These are phyloP conservation scores for Pomphorhynchus laevis DNA, from an alignment of 1,140 invertebrate genomes.

Conservation along the genomic window DNA sequence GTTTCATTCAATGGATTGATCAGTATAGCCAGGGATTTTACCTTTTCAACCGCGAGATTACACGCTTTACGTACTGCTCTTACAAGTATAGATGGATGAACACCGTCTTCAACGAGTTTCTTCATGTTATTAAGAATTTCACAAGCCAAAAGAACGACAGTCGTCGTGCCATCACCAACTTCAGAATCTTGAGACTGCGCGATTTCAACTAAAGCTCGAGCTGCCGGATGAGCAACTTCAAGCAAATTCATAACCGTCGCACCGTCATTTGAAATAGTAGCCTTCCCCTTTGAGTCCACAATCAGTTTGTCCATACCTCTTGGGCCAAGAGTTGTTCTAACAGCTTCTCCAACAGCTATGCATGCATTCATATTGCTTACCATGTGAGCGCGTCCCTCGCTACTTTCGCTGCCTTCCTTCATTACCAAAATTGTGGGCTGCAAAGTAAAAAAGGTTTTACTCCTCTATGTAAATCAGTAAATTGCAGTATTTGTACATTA, in stretches of 20 bases:
- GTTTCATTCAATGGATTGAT: no score
- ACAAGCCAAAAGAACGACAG: constrained; percentile 61
- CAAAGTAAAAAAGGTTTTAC: constrained; percentile 21
- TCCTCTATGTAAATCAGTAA: no score
- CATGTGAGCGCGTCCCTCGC: constrained; percentile 70
- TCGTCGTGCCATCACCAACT: constrained; percentile 90
- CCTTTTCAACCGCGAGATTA: constrained; percentile 39
- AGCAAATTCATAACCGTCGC: constrained; percentile 88
- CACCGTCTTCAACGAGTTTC: constrained; percentile 69
- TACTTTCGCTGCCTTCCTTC: constrained; percentile 80
- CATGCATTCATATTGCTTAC: constrained; percentile 99
- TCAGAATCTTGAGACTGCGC: constrained; percentile 96
- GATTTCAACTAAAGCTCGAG: constrained; percentile 81
- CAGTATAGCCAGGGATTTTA: constrained; percentile 46
- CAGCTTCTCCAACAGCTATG: constrained; percentile 61
- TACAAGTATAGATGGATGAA: constrained; percentile 66
- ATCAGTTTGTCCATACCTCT: constrained; percentile 98
- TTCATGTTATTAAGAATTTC: constrained; percentile 80
- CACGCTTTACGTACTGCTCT: constrained; percentile 43
- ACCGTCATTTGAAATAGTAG: constrained; percentile 93
- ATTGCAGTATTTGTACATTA: no score
- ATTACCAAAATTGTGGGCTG: constrained; percentile 85
- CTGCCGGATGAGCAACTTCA: constrained; percentile 84
- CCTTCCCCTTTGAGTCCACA: constrained; percentile 33
- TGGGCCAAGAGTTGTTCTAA: constrained; percentile 75